These are phyloP conservation scores for Anoplopoma fimbria DNA, from an alignment of 2,113 vertebrate genomes.

Conservation along the genomic window DNA sequence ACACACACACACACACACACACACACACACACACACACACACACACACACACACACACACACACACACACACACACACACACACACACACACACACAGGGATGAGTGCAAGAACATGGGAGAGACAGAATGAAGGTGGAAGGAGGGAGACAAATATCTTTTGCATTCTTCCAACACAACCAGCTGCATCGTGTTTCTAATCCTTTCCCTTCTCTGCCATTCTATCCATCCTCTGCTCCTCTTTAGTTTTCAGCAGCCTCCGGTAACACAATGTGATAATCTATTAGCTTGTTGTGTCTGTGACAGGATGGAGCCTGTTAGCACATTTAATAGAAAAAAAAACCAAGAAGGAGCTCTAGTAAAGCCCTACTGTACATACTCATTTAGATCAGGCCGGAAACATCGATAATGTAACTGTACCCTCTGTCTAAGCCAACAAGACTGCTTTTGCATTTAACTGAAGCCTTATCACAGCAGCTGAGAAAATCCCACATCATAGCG, in stretches of 20 bases:
- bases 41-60: slow-evolving; percentile 10
- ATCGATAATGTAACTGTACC: slow-evolving; percentile 35
- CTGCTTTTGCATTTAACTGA: slow-evolving; percentile 38
- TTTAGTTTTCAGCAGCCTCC: slow-evolving; percentile 42
- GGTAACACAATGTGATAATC: slow-evolving; percentile 47
- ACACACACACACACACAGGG: not conserved
- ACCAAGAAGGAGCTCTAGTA: slow-evolving; percentile 6
- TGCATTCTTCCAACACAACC: slow-evolving; percentile 45
- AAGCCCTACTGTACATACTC: slow-evolving; percentile 23
- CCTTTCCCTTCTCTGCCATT: slow-evolving; percentile 27
- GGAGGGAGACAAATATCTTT: slow-evolving; percentile 35
- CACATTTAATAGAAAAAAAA: not conserved
- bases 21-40: slow-evolving; percentile 28
- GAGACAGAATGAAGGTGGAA: slow-evolving; percentile 9
- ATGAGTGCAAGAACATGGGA: slow-evolving; percentile 23
- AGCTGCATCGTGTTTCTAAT: slow-evolving; percentile 60
- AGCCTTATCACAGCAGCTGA: slow-evolving; percentile 31
- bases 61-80: slow-evolving; percentile 1
- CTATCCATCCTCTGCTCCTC: slow-evolving; percentile 40
- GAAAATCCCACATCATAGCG: slow-evolving; percentile 46
- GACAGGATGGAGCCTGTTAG: slow-evolving; percentile 33
- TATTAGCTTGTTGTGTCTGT: slow-evolving; percentile 47
- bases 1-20: slow-evolving; percentile 26
- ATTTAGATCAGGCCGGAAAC: slow-evolving; percentile 43
- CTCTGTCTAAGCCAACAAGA: slow-evolving; percentile 18